Evolutionary conservation across 64 coral and sea anemone genomes (phyloP).

Genomic region (Montipora cactus): DNA sequence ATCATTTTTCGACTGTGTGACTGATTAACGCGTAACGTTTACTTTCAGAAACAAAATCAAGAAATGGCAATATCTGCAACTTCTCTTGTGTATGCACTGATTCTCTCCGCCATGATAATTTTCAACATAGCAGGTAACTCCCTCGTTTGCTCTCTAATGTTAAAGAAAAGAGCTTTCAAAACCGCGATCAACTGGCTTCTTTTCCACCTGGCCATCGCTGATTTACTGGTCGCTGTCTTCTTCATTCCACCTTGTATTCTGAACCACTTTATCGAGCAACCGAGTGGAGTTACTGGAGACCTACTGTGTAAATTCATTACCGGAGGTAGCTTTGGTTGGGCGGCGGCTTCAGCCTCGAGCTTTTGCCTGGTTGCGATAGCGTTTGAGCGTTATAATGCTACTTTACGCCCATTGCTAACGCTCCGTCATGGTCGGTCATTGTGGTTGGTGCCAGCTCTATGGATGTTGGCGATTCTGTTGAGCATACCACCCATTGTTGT

Average conservation of each 20-base stretch:
- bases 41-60: too few species aligned
- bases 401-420: conserved; percentile 16
- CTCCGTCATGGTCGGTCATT: not conserved
- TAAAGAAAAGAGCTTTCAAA: conserved; percentile 4
- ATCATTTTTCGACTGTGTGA: too few species aligned
- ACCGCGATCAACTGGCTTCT: conserved; percentile 72
- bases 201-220: conserved; percentile 52
- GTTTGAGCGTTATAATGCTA: conserved; percentile 53
- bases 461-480: not conserved
- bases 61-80: too few species aligned
- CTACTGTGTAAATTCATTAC: conserved; percentile 40
- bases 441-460: not conserved
- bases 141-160: conserved; percentile 42
- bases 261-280: conserved; percentile 16
- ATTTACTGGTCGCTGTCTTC: conserved; percentile 52
- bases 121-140: conserved; percentile 66
- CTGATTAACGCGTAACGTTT: too few species aligned
- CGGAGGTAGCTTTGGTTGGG: conserved; percentile 20
- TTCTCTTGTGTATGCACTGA: too few species aligned
- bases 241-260: conserved; percentile 17
- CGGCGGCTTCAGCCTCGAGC: not conserved
- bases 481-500: not conserved
- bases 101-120: not conserved
- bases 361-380: conserved; percentile 36
- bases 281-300: conserved; percentile 36